Base-by-base conservation (phyloP, 1,140 invertebrate species). In the Apis dorsata region DNA sequence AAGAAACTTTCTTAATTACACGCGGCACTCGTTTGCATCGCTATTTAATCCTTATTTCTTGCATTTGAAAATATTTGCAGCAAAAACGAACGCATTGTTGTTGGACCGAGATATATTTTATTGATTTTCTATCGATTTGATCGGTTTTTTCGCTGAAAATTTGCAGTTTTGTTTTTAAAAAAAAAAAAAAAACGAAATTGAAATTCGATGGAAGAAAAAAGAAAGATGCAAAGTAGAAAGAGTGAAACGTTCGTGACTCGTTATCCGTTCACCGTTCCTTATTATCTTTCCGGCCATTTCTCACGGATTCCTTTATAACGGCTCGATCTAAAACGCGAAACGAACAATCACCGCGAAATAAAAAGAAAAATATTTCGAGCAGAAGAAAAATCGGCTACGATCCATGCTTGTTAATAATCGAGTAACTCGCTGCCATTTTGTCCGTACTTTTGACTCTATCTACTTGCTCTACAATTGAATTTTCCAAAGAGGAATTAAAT, bases 1-100 rank as follows among this genome's bases (percentile, higher is more conserved):
- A 62, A 34, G 34, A 66, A 77, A 77, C 49, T 77, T 77, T 77
- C 75, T 77, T 66, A 77, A 77, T 77, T 77, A 77, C 60, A 63
- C 44, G 44, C 51, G 28, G 62, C 62, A 34, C 55, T 77, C 44
- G 24, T 28, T 28, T 13, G 13, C 15, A 17, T 28, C 19, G 53
- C 71, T 7, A 57, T 24, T 77, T 24, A 17, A 19, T 66, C 21
- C 13, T 24, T 12, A 12, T 66, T 66, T 66, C 51, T 55, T 65
- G 51, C 28, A 49, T 12, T 49, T 8, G 13, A 19, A 62, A n/a
- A n/a, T 62, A 19, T 15, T 11, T 24, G 15, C 13, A 11, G 28
- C 21, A 24, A 15, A 62, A 28, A 63, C 55, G 5, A 17, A 13
- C 2, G 17, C 1, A 65, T 13, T 24, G 62, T 24, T 15, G 62